A percentile compares a stretch with the other conserved stretches of the same genome.
These are phyloP conservation scores for Ametastegia equiseti DNA, from an alignment of 2,888 invertebrate genomes.

Conservation along the genomic window DNA sequence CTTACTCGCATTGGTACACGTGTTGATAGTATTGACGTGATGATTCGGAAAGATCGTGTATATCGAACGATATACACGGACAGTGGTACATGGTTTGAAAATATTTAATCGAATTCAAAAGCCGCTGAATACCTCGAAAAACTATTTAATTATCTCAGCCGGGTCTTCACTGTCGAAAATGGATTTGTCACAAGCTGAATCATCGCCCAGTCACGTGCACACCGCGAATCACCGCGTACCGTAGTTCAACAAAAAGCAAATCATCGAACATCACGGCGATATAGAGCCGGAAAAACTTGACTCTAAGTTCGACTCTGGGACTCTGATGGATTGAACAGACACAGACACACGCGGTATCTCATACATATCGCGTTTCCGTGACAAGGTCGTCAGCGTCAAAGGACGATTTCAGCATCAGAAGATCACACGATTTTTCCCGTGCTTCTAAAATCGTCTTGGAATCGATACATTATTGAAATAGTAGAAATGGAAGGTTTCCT, in stretches of 20 bases:
- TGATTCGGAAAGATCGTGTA: too few species aligned
- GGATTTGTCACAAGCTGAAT: slow-evolving; percentile 24
- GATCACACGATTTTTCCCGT: too few species aligned
- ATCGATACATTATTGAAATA: too few species aligned
- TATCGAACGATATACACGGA: too few species aligned
- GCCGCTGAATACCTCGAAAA: too few species aligned
- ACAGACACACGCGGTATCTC: neutral
- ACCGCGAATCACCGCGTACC: neutral
- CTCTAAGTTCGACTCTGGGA: neutral
- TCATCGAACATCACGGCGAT: neutral
- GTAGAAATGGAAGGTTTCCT: too few species aligned
- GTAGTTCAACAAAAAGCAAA: neutral
- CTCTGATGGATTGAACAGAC: neutral
- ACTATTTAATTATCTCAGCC: neutral
- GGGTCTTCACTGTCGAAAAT: neutral
- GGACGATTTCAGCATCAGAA: too few species aligned
- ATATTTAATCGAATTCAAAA: too few species aligned
- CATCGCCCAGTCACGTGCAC: slow-evolving; percentile 13
- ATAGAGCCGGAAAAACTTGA: neutral
- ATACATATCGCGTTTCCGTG: too few species aligned
- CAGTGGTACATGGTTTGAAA: neutral
- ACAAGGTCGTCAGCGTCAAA: too few species aligned
- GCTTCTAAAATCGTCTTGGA: too few species aligned
- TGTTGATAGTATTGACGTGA: too few species aligned
- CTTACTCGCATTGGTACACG: neutral